phyloP scores from a whole-genome alignment of 64 coral and sea anemone species.

The Pocillopora damicornis region DNA sequence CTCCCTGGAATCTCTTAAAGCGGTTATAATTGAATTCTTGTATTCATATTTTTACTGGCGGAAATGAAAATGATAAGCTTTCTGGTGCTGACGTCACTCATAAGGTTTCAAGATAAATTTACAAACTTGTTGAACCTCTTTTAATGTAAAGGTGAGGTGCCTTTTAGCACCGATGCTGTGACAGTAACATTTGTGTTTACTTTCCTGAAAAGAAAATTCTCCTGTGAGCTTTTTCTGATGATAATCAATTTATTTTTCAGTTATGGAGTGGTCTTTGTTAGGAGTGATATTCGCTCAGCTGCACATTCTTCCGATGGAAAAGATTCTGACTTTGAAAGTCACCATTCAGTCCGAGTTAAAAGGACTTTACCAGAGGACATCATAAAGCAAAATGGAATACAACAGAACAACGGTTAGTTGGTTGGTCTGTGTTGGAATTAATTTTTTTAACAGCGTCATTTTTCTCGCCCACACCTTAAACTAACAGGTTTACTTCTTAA shows the following conservation, averaged over 20 bases:
- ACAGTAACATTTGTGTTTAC: no score
- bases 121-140: no score
- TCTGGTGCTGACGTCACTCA: no score
- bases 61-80: no score
- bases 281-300: conserved; percentile 36
- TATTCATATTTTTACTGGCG: no score
- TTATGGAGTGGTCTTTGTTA: conserved; percentile 31
- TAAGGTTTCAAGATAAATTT: no score
- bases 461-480: background rate
- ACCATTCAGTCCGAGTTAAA: conserved; percentile 29
- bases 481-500: no score
- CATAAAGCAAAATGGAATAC: background rate
- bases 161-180: no score
- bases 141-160: no score
- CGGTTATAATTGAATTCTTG: no score
- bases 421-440: background rate
- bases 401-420: background rate
- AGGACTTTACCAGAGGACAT: conserved; percentile 23
- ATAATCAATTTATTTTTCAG: background rate
- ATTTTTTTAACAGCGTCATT: background rate
- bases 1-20: no score
- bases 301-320: conserved; percentile 22
- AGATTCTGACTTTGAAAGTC: conserved; percentile 25
- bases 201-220: background rate
- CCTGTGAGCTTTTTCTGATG: no score